Base-by-base conservation (phyloP, 2,113 vertebrate genomes). In the Tympanuchus pallidicinctus region DNA sequence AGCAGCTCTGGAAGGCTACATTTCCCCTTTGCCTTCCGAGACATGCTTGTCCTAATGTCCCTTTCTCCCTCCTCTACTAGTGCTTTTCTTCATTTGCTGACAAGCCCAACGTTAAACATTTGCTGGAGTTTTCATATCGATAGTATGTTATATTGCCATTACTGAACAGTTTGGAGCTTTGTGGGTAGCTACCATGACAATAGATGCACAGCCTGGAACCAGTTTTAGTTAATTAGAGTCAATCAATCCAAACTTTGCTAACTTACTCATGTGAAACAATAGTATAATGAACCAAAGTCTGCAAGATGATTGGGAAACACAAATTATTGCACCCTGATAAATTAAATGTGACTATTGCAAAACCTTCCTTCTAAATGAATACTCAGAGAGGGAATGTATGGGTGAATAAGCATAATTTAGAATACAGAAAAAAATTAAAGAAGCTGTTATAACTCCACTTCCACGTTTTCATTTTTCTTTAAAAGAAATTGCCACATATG, bases 191-290 rank as follows among this genome's bases (percentile, higher is more conserved):
- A 99, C 98, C 99, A 99, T 99, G 99, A 99, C 99, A 99, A 99
- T 99, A 99, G 98, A 99, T 98, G 98, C 98, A 98, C 99, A 98
- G 99, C 99, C 99, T 98, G 98, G 99, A 99, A 99, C 99, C 98
- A 98, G 99, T 99, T 99, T 99, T 99, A 99, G 99, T 99, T 99
- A 99, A 99, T 99, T 99, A 99, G 99, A 99, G 99, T 99, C 99
- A 99, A 99, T 99, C 99, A 99, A 99, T 99, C 99, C 99, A 99
- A 99, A 99, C 99, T 99, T 99, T 99, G 99, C 99, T 99, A 99
- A 99, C 98, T 99, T 99, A 99, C 98, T 99, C 99, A 99, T 99
- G 99, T 99, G 99, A 99, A 99, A 99, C 99, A 99, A 98, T 98
- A 99, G 99, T 99, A 99, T 99, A 99, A 99, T 99, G 99, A 99